Percentiles rank a stretch among this genome's conserved stretches.
These are phyloP conservation scores for Epirrhoe tristata DNA, from an alignment of 2,888 invertebrate genomes.

Conservation along the genomic window DNA sequence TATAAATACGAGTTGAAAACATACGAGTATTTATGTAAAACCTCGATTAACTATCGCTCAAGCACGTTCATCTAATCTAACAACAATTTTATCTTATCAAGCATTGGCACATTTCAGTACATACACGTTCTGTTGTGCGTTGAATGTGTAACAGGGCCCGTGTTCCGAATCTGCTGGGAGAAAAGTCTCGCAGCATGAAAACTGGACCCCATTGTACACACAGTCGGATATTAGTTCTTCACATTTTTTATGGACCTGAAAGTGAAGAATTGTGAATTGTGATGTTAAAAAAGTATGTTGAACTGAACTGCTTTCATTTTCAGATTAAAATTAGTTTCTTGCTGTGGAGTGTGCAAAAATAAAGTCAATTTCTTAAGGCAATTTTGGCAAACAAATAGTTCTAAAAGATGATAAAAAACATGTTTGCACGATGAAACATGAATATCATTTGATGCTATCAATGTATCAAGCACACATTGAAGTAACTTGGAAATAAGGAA, in stretches of 20 bases:
- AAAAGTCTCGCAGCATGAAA: conserved; percentile 83
- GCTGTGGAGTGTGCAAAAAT: no score
- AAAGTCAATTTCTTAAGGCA: no score
- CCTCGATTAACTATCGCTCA: conserved; percentile 26
- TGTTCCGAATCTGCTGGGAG: conserved; percentile 76
- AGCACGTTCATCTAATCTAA: conserved; percentile 37
- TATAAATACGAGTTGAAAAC: no score
- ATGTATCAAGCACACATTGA: not conserved
- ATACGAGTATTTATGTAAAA: no score
- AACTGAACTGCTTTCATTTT: no score
- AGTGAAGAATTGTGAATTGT: conserved; percentile 9
- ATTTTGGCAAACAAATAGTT: not conserved
- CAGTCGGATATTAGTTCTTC: conserved; percentile 75
- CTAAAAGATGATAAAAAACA: not conserved
- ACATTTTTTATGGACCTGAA: conserved; percentile 77
- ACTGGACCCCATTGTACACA: conserved; percentile 69
- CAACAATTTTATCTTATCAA: conserved; percentile 37
- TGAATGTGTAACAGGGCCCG: conserved; percentile 83
- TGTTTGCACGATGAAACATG: not conserved
- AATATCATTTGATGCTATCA: not conserved
- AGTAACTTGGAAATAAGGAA: conserved; percentile 7
- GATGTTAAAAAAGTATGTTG: not conserved
- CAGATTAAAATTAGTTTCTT: no score
- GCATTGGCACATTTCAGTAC: conserved; percentile 29
- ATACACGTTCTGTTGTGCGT: conserved; percentile 81